These are phyloP conservation scores for Cosmia pyralina DNA, from an alignment of 2,888 invertebrate genomes.

Conservation along the genomic window DNA sequence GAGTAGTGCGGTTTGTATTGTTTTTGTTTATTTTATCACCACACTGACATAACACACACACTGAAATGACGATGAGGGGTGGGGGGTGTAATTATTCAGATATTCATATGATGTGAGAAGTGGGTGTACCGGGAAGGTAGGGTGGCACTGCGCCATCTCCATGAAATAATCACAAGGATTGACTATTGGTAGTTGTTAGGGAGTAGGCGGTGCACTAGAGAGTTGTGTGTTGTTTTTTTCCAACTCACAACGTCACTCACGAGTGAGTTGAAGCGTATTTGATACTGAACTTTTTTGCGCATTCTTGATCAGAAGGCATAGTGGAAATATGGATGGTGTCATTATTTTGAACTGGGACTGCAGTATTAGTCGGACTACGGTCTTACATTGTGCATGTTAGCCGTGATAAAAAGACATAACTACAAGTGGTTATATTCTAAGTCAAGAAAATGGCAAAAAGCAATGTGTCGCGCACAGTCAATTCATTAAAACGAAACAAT, in stretches of 20 bases:
- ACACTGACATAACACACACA: no score
- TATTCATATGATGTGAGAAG: not conserved
- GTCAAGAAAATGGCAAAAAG: not conserved
- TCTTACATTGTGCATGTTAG: not conserved
- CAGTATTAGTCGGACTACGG: not conserved
- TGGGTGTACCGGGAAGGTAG: not conserved
- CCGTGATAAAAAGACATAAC: not conserved
- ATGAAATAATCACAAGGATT: not conserved
- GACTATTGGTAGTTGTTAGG: not conserved
- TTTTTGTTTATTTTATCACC: not conserved
- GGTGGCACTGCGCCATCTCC: not conserved
- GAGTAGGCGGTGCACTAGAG: not conserved
- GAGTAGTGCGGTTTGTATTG: not conserved
- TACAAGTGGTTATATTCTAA: not conserved
- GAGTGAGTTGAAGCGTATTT: not conserved
- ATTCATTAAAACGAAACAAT: slow-evolving; percentile 30
- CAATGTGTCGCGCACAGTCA: not conserved
- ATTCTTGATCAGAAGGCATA: not conserved
- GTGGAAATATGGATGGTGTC: slow-evolving; percentile 18
- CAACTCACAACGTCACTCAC: no score
- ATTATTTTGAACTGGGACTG: slow-evolving; percentile 8
- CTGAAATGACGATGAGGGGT: no score
- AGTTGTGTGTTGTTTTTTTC: no score
- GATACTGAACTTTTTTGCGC: not conserved
- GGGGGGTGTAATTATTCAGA: no score